Evolutionary conservation across 2,888 invertebrate species (phyloP).

Genomic region (Cryptus armator): DNA sequence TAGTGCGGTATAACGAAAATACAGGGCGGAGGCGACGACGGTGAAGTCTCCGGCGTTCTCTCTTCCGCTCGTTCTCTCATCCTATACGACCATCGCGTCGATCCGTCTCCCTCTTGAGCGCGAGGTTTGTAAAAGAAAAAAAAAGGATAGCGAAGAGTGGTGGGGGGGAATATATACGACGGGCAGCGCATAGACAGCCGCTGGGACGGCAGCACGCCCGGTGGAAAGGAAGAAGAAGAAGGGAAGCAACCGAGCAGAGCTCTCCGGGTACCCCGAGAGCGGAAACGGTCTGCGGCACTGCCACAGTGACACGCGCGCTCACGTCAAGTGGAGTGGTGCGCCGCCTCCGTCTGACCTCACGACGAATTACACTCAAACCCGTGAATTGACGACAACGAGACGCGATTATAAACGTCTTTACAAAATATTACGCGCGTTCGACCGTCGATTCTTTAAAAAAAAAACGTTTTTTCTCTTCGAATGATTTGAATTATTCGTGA

Average conservation of each 20-base stretch:
- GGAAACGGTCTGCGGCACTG: slow-evolving; percentile 84
- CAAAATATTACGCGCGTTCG: too few relatives aligned
- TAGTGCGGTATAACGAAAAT: slow-evolving; percentile 53
- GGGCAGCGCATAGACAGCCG: slow-evolving; percentile 55
- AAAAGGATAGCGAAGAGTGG: slow-evolving; percentile 23
- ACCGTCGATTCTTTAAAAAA: too few relatives aligned
- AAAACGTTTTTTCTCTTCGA: too few relatives aligned
- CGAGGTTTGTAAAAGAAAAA: slow-evolving; percentile 13
- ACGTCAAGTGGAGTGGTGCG: slow-evolving; percentile 82
- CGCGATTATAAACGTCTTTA: background rate
- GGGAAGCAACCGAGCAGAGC: slow-evolving; percentile 61
- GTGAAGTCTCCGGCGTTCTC: slow-evolving; percentile 53
- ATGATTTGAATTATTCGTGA: too few relatives aligned
- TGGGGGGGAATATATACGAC: slow-evolving; percentile 44
- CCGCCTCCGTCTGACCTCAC: slow-evolving; percentile 58
- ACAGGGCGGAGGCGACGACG: slow-evolving; percentile 61
- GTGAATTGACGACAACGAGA: slow-evolving; percentile 20
- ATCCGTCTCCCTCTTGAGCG: slow-evolving; percentile 34
- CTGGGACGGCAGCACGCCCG: slow-evolving; percentile 58
- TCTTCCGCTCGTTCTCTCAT: slow-evolving; percentile 30
- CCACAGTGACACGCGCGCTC: slow-evolving; percentile 85
- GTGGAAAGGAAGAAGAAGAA: slow-evolving; percentile 65
- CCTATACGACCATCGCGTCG: slow-evolving; percentile 12
- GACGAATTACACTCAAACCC: slow-evolving; percentile 35
- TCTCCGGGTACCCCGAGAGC: slow-evolving; percentile 78